Base-by-base conservation (phyloP, 2,797 vertebrate genomes). In the Columba guinea region DNA sequence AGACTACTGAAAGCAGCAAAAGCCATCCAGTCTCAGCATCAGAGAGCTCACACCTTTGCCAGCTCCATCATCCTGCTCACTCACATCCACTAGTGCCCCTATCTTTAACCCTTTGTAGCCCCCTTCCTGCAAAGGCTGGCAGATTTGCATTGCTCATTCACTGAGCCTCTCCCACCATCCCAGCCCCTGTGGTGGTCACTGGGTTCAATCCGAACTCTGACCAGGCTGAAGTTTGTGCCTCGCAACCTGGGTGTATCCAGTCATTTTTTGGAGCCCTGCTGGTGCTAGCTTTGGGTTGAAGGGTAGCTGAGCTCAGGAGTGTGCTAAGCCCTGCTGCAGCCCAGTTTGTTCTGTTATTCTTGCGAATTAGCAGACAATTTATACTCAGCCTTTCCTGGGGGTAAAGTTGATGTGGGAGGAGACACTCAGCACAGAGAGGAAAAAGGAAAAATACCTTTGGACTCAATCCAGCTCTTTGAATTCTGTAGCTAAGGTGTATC, bases 351-450 rank as follows among this genome's bases (percentile, higher is more conserved):
- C 37, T 4, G 6, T 84, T 52, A 58, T 53, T 95, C 90, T 92
- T 91, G 60, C 39, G 37, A 83, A 85, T 95, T 86, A 89, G n/a
- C 21, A 76, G 75, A n/a, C 28, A n/a, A 30, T 86, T 95, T 93
- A 27, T 70, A 17, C 65, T 58, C 63, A 80, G n/a, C 64, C n/a
- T 58, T 56, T 81, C 69, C 53, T 13, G 9, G 5, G 48, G 14
- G 4, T 55, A 65, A 34, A 7, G 32, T 19, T 62, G 34, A 4
- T 46, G 0, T 0, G 14, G 15, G 39, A 59, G 10, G 63, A 89
- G 27, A 19, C 11, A 15, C 56, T 92, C 18, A 26, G 20, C 49
- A 62, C 23, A 64, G 63, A 65, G 37, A 67, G 7, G 46, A 80
- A 56, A 90, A 78, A 74, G 15, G 41, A 67, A 49, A 94, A 90